Evolutionary conservation across 2,888 invertebrate species (phyloP), one percentile per base, ranked within the genome.

Genomic region (Cataglyphis albicans): DNA sequence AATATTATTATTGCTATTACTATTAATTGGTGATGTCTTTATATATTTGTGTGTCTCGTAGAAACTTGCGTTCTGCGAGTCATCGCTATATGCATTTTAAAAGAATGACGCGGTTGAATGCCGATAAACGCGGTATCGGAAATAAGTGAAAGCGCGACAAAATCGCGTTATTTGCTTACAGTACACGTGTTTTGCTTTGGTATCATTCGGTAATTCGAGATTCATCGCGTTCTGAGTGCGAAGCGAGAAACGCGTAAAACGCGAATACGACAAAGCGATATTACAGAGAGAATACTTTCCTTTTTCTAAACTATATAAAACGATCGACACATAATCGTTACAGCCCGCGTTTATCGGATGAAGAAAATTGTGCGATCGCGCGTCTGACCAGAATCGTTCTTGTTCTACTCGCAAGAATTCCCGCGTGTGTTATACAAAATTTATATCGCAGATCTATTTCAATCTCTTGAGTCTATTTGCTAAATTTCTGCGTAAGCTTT

Each of bases 81-180:
- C 48, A n/a, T 64, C 48, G 68, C 12, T 59, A 29, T 12, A 32
- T 38, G 15, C 12, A 63, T 44, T 73, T 15, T 10, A 61, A 73
- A 73, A 48, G 25, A 38, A 21, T 38, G 38, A 59, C 73, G 81
- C 63, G 41, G n/a, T 72, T 25, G 7, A 61, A 57, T 59, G 9
- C 67, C 76, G 74, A 81, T 82, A 86, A 88, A 82, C 82, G 83
- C 82, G 86, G 74, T 35, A 4, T 18, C 32, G 44, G 35, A 70
- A 73, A 38, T 48, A 48, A 59, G n/a, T 6, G 18, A 57, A 25
- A 67, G 41, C 29, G 48, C 48, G 35, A 32, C 18, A 29, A 29
- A 29, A 68, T 0, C 35, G 25, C n/a, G 44, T 67, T 41, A 76
- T 35, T 75, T 55, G 35, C 21, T 52, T 9, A 21, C 7, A 38